These are phyloP conservation scores for Leptogaster cylindrica DNA, from an alignment of 2,888 invertebrate genomes.

Conservation along the genomic window DNA sequence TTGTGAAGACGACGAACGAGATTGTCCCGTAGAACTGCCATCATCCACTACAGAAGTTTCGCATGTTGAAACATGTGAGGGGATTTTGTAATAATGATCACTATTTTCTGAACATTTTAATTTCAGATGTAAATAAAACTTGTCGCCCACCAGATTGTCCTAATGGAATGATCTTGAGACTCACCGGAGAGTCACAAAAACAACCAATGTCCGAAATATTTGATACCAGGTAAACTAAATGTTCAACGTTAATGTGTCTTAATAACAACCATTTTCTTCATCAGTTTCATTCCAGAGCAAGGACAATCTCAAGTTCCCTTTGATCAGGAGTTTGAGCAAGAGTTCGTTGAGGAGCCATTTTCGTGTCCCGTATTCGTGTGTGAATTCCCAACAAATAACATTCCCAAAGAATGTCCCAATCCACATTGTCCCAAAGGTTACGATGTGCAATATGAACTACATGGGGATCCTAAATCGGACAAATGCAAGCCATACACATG, in stretches of 20 bases:
- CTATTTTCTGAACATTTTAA: not conserved
- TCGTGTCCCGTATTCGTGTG: constrained; percentile 15
- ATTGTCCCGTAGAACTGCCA: constrained; percentile 63
- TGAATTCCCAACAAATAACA: constrained; percentile 51
- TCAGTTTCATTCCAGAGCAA: too few relatives aligned
- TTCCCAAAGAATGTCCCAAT: not conserved
- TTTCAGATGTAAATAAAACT: constrained; percentile 53
- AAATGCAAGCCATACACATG: constrained; percentile 69
- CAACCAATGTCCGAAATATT: constrained; percentile 64
- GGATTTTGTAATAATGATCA: not conserved
- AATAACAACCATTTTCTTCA: too few relatives aligned
- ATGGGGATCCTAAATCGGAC: constrained; percentile 55
- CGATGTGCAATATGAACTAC: constrained; percentile 63
- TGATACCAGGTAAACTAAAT: constrained; percentile 53
- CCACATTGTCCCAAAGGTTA: constrained; percentile 68
- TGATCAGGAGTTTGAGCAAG: not conserved
- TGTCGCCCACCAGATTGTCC: constrained; percentile 64
- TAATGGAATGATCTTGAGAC: constrained; percentile 63
- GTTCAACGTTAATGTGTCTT: too few relatives aligned
- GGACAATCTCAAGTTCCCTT: too few relatives aligned
- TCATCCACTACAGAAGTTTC: constrained; percentile 47
- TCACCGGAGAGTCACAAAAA: constrained; percentile 56
- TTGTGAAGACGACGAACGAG: constrained; percentile 81
- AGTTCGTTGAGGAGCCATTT: not conserved
- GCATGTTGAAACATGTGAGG: not conserved